Percentiles rank a stretch among this genome's conserved stretches.
phyloP scores from a whole-genome alignment of 1,140 invertebrate species.

The Solenopsis fugax region DNA sequence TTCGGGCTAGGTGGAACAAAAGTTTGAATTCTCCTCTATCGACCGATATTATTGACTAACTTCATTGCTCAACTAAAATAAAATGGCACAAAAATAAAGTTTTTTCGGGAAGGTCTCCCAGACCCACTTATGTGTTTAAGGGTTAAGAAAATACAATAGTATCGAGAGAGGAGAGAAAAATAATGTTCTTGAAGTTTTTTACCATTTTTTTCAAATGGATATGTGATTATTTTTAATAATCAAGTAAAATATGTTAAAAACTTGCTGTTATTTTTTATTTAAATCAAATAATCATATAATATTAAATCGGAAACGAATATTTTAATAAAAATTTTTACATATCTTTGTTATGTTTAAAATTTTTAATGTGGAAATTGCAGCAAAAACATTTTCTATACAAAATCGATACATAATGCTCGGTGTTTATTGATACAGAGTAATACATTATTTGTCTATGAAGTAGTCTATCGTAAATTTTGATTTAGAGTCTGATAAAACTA shows the following conservation, averaged over 20 bases:
- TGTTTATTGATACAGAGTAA: background rate
- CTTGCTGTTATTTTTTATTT: background rate
- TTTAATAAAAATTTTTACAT: background rate
- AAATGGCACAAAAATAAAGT: too few relatives aligned
- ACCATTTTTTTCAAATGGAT: background rate
- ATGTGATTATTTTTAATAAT: background rate
- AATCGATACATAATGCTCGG: background rate
- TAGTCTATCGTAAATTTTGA: slow-evolving; percentile 23
- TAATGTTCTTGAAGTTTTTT: background rate
- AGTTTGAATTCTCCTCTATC: too few relatives aligned
- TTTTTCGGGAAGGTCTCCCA: too few relatives aligned
- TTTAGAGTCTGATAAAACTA: background rate
- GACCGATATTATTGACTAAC: too few relatives aligned
- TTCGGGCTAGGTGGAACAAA: too few relatives aligned
- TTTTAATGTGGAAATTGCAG: slow-evolving; percentile 8
- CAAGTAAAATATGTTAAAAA: background rate
- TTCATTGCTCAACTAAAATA: too few relatives aligned
- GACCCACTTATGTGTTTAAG: too few relatives aligned
- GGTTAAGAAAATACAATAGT: too few relatives aligned
- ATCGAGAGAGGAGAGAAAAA: background rate
- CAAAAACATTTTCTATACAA: slow-evolving; percentile 8
- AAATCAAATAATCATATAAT: background rate
- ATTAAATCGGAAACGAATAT: background rate
- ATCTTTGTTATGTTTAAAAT: background rate
- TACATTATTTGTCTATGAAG: slow-evolving; percentile 3